Conservation (phyloP, 2,797 vertebrate genomes). For the Merluccius polli region DNA sequence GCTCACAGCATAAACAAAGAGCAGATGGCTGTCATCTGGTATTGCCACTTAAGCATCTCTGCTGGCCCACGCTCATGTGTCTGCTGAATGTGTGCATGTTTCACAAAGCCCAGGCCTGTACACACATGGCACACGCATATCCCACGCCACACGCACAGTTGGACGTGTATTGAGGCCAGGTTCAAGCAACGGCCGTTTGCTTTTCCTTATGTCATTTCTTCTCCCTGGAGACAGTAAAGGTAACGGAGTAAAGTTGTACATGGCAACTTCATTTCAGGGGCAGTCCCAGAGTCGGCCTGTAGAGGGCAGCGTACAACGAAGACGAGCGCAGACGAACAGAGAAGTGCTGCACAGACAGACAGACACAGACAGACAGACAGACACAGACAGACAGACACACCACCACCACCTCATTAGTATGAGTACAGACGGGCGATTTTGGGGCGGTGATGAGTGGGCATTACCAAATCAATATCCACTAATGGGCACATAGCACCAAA, state of each 20-base stretch:
- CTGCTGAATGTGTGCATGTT: slow-evolving; percentile 41
- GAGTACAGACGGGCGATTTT: slow-evolving; percentile 13
- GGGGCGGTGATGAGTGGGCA: slow-evolving; percentile 22
- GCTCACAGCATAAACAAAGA: slow-evolving; percentile 35
- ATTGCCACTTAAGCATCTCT: slow-evolving; percentile 67
- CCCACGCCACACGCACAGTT: neutral
- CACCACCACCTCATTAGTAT: slow-evolving; percentile 20
- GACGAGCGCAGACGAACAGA: slow-evolving; percentile 21
- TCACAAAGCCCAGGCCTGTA: slow-evolving; percentile 36
- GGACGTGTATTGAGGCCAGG: slow-evolving; percentile 11
- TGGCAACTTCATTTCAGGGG: slow-evolving; percentile 26
- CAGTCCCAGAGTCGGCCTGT: slow-evolving; percentile 57
- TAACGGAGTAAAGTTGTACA: slow-evolving; percentile 18
- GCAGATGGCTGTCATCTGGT: slow-evolving; percentile 81
- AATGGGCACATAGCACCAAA: too few relatives aligned
- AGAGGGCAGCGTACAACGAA: slow-evolving; percentile 67
- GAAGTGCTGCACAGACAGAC: neutral
- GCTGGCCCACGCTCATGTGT: slow-evolving; percentile 60
- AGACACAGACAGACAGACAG: too few relatives aligned
- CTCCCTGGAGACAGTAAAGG: neutral
- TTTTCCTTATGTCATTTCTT: neutral
- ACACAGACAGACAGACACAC: too few relatives aligned
- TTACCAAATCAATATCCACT: slow-evolving; percentile 14
- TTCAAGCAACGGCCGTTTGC: neutral
- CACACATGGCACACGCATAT: slow-evolving; percentile 14